Evolutionary conservation across 1,140 invertebrate genomes (phyloP), one percentile per base, ranked within the genome.

Genomic region (Zaprionus inermis): DNA sequence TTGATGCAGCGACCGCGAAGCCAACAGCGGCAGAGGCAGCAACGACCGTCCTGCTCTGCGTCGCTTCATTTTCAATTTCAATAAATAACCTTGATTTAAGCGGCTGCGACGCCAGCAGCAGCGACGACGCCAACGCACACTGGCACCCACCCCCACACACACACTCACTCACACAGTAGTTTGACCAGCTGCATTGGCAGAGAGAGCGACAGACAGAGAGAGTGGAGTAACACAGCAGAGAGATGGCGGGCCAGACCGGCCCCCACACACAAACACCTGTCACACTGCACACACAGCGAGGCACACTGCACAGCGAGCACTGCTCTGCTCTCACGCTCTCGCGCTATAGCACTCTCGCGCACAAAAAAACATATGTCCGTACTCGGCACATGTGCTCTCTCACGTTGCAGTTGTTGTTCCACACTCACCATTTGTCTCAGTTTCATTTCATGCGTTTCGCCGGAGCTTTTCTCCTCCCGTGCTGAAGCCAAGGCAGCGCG

Each of bases 31-130:
- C 58, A 49, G 34, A 16, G 14, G 24, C 52, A 49, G 34, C 12
- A 14, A 20, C 24, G 41, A 12, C 61, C 32, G 57, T 41, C 46
- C 36, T 38, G 60, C 32, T 7, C 51, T 68, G 71, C 72, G 56
- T 59, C 72, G 84, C 78, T 88, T 88, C 84, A 89, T 84, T 88
- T 88, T 88, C 84, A 88, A 88, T 88, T 89, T 88, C 84, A 88
- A 88, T 88, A 88, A 88, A 88, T 88, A 88, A 88, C 84, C 84
- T 88, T 88, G 84, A 88, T 88, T 88, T 88, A 88, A 88, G 81
- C 78, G 77, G 41, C 84, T 63, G 77, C 80, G 72, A 58, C 84
- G 84, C 46, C 32, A 55, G 52, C 71, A 72, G 79, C 59, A 68
- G 24, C 44, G 60, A 55, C 67, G 58, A 68, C 71, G 57, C 68